Base-by-base conservation (phyloP, 2,797 vertebrate genomes). In the Macrochelys suwanniensis region DNA sequence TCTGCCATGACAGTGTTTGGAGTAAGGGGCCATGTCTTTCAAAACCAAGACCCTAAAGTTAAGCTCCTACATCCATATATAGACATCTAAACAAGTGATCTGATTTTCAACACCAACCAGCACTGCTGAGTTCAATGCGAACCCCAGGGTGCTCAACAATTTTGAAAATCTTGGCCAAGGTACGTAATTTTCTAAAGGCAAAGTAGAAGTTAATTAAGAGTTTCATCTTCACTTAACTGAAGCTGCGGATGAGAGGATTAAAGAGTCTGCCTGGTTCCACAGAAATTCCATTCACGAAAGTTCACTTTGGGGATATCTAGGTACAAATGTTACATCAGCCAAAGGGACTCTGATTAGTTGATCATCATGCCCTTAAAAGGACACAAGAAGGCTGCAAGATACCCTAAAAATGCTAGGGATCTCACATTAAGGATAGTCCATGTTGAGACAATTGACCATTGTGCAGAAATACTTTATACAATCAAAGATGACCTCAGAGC, bases 401-500 rank as follows among this genome's bases (percentile, higher is more conserved):
- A 37, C 50, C 11, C 74, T 33, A 92, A 74, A 93, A 71, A 42
- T 71, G 37, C 3, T 19, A 85, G 42, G 3, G 2, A 47, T 79
- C 93, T 88, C 12, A 89, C 53, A 47, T 57, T 82, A 91, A 11
- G 86, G 77, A 53, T 54, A 61, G 45, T 54, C 49, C 83, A 11
- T 13, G 71, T 5, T 57, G 15, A 57, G 0, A 0, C 3, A 90
- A n/a, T 21, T 80, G 28, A 82, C 78, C 19, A 90, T 57, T 88
- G 47, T 89, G 11, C 33, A 88, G 88, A 85, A 95, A 88, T 2
- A 13, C 25, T 54, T 12, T 47, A 51, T 8, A 85, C 3, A 93
- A 92, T 71, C n/a, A 92, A 87, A 61, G 93, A 10, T 80, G 51
- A 90, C 49, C 59, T 87, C 2, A 80, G 87, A 82, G 80, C 65